Evolutionary conservation across 2,888 invertebrate species (phyloP).

Genomic region (Horisme vitalbata): DNA sequence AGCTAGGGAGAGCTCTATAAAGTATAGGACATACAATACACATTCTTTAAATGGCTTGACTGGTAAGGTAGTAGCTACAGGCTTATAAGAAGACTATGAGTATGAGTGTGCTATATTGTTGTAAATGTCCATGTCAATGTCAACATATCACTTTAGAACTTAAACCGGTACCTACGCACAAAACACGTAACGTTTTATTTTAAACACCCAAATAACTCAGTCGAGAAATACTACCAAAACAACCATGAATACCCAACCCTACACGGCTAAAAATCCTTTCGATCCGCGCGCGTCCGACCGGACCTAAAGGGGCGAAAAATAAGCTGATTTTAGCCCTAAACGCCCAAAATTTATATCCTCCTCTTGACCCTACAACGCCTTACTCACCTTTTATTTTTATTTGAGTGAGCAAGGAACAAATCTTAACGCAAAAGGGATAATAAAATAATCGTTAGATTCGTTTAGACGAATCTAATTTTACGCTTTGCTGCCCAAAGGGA

Average conservation of each 20-base stretch:
- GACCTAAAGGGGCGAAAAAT: conserved; percentile 74
- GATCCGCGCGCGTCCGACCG: conserved; percentile 44
- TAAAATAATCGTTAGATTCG: conserved; percentile 84
- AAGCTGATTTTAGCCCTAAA: conserved; percentile 73
- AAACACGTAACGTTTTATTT: no score
- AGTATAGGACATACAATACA: no score
- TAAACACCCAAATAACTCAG: conserved; percentile 14
- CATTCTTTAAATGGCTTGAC: no score
- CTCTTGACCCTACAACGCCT: conserved; percentile 75
- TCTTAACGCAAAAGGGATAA: conserved; percentile 82
- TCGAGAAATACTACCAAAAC: conserved; percentile 24
- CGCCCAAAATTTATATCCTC: conserved; percentile 69
- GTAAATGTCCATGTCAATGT: no score
- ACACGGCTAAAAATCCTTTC: conserved; percentile 12
- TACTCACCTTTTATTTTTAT: conserved; percentile 83
- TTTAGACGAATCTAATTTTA: conserved; percentile 83
- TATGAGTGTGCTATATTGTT: no score
- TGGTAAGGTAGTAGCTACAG: no score
- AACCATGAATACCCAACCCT: conserved; percentile 30
- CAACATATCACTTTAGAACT: no score
- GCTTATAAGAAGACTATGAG: no score
- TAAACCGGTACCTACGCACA: no score
- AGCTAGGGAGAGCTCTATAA: no score
- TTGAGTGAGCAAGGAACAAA: conserved; percentile 83
- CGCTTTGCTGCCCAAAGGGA: conserved; percentile 80